Percentiles rank a stretch among this genome's conserved stretches.
Conservation (phyloP, 2,888 invertebrate species). For the Lucinisca nassula region DNA sequence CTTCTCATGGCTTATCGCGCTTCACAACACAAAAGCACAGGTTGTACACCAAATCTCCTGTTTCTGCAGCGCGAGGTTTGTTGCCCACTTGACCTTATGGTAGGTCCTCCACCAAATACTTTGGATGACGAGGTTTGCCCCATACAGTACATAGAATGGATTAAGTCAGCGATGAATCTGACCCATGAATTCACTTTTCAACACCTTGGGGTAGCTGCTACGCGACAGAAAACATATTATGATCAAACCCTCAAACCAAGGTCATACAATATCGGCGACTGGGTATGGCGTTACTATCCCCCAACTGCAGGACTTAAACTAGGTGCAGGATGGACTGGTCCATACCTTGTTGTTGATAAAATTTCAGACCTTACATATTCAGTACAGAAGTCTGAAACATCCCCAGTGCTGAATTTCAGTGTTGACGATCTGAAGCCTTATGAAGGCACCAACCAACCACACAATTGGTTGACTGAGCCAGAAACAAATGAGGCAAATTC, state of each 20-base stretch:
- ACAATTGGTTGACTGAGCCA: slow-evolving; percentile 7
- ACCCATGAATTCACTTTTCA: neutral
- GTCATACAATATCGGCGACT: neutral
- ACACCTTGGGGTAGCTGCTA: neutral
- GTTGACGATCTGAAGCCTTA: slow-evolving; percentile 47
- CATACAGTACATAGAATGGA: slow-evolving; percentile 5
- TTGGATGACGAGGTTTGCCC: too few species aligned
- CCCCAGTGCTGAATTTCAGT: neutral
- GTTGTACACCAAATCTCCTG: neutral
- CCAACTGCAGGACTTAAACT: neutral
- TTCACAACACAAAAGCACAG: too few species aligned
- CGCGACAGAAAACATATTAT: neutral
- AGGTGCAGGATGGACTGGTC: slow-evolving; percentile 2
- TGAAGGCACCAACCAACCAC: neutral
- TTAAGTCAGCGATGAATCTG: neutral
- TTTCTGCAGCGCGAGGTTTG: neutral
- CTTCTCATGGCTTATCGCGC: neutral
- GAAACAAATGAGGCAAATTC: too few species aligned
- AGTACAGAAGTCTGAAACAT: neutral
- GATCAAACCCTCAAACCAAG: neutral
- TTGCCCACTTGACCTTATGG: neutral
- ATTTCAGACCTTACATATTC: neutral
- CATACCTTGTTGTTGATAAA: neutral
- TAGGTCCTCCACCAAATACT: too few species aligned
- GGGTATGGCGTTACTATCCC: neutral